Evolutionary conservation across 2,797 vertebrate species (phyloP).

Genomic region (Linurgus olivaceus): DNA sequence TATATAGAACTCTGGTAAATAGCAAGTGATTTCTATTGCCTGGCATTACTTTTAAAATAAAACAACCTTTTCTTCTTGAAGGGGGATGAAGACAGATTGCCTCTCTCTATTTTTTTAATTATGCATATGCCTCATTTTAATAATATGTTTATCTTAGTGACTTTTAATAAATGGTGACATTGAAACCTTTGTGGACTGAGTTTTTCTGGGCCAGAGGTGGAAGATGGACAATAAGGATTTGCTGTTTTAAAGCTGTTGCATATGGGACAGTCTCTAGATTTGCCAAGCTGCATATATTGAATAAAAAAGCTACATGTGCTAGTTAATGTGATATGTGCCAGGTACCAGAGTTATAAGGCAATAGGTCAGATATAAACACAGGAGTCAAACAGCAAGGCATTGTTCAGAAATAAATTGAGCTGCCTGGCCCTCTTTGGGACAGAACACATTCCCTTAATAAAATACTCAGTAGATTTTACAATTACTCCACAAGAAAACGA

Average conservation of each 20-base stretch:
- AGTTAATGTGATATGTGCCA: slow-evolving; percentile 3
- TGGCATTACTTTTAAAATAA: not conserved
- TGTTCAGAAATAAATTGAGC: slow-evolving; percentile 1
- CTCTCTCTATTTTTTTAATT: not conserved
- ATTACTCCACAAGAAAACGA: not conserved
- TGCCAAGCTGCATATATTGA: not conserved
- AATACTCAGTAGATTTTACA: not conserved
- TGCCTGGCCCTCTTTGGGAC: not conserved
- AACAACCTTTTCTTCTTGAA: not conserved
- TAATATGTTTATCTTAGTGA: not conserved
- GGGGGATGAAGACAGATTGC: not conserved
- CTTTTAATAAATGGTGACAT: slow-evolving; percentile 3
- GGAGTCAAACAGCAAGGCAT: not conserved
- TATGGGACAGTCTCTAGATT: not conserved
- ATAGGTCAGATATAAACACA: slow-evolving; percentile 6
- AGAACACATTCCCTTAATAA: slow-evolving; percentile 18
- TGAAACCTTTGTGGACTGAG: not conserved
- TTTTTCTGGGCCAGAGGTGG: not conserved
- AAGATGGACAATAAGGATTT: not conserved
- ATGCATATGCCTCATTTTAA: slow-evolving; percentile 4
- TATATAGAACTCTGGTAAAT: not conserved
- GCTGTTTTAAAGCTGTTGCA: not conserved
- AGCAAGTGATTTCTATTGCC: not conserved
- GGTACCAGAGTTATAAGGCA: not conserved
- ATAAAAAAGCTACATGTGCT: not conserved